phyloP scores from a whole-genome alignment of 2,888 invertebrate species.

The Galerucella calmariensis region DNA sequence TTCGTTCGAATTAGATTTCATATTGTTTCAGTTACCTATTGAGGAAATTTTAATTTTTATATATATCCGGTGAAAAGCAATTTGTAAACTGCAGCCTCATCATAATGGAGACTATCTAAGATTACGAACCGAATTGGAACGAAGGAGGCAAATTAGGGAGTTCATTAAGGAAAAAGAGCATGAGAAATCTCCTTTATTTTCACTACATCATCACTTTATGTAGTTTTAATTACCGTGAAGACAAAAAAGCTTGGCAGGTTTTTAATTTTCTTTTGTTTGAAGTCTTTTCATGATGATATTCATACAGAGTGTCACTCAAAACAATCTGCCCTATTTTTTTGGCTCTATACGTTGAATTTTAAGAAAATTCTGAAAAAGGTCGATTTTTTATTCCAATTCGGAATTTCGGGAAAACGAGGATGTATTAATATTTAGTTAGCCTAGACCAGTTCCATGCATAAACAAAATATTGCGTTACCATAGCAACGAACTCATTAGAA shows the following conservation, averaged over 20 bases:
- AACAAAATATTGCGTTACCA: no score
- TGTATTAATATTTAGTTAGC: no score
- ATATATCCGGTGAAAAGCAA: neutral
- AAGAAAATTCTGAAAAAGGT: no score
- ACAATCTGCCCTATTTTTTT: no score
- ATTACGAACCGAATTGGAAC: conserved; percentile 5
- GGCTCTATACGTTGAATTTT: no score
- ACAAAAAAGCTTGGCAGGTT: conserved; percentile 15
- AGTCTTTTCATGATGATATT: neutral
- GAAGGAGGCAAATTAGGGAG: conserved; percentile 11
- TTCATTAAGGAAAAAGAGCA: conserved; percentile 3
- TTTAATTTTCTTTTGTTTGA: conserved; percentile 22
- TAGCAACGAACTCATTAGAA: no score
- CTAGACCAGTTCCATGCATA: no score
- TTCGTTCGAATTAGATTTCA: no score
- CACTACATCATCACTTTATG: conserved; percentile 22
- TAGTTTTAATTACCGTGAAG: conserved; percentile 26
- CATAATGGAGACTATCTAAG: conserved; percentile 16
- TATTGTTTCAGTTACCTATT: no score
- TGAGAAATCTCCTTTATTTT: conserved; percentile 19
- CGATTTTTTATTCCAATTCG: no score
- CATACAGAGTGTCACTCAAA: neutral
- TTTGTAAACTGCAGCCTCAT: conserved; percentile 18
- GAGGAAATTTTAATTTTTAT: no score
- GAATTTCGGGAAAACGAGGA: no score